phyloP scores from a whole-genome alignment of 2,797 vertebrate species.

The Ctenopoma multispine region DNA sequence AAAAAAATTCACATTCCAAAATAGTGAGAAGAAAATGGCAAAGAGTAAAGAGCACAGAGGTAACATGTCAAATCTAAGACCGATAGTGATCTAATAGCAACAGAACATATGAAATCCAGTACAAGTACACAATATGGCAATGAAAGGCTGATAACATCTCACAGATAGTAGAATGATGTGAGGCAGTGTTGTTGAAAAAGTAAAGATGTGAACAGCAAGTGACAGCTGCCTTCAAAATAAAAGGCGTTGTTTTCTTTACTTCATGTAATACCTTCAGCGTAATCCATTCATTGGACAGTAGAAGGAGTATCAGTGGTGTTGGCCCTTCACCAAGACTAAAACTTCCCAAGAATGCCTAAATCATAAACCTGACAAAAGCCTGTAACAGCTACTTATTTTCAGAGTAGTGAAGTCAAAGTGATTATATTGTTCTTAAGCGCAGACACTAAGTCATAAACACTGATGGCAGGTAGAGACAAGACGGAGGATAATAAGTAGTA shows the following conservation, averaged over 20 bases:
- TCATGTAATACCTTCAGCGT: background rate
- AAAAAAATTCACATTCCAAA: no score
- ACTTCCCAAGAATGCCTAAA: constrained; percentile 53
- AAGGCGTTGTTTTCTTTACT: background rate
- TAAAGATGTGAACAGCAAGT: no score
- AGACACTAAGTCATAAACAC: constrained; percentile 52
- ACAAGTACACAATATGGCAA: background rate
- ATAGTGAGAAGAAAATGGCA: background rate
- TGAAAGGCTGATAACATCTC: background rate
- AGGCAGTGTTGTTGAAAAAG: background rate
- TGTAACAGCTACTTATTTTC: constrained; percentile 55
- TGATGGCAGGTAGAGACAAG: constrained; percentile 59
- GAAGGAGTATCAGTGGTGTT: background rate
- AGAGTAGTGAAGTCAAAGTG: constrained; percentile 33
- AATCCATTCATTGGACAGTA: background rate
- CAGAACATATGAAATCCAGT: background rate
- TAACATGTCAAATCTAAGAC: background rate
- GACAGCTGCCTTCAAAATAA: background rate
- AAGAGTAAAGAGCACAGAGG: background rate
- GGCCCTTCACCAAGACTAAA: background rate
- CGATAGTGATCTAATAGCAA: background rate
- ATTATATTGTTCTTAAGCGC: constrained; percentile 67
- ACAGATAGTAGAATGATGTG: background rate
- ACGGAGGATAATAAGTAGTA: constrained; percentile 53
- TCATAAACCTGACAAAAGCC: constrained; percentile 61